Conservation (phyloP, 2,113 vertebrate species). For the Rhabdornis inornatus region DNA sequence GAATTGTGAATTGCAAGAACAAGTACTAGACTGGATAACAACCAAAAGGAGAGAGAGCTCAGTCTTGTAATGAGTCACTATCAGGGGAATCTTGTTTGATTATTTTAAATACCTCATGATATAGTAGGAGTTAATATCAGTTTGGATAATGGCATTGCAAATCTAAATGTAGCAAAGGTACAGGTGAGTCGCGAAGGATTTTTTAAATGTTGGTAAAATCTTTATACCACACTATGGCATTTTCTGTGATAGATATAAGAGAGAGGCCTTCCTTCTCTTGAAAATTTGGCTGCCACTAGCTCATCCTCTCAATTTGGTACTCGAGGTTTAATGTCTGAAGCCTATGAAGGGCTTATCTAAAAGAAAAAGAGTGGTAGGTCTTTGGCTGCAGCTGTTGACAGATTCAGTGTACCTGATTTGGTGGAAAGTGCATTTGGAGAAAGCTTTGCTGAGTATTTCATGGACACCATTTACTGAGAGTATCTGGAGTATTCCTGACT, state of each 20-base stretch:
- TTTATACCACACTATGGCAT: neutral
- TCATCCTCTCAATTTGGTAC: neutral
- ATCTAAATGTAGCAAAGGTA: neutral
- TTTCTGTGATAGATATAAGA: neutral
- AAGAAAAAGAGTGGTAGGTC: neutral
- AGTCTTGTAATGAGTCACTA: neutral
- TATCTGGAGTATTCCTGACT: neutral
- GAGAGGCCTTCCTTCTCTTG: neutral
- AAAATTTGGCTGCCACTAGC: neutral
- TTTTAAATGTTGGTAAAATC: neutral
- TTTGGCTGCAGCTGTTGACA: neutral
- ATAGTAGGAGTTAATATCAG: neutral
- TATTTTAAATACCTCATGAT: neutral
- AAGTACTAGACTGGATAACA: neutral
- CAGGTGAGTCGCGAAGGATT: neutral
- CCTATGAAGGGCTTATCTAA: neutral
- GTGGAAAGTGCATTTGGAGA: neutral
- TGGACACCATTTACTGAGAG: neutral
- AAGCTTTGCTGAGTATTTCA: neutral
- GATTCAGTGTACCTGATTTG: neutral
- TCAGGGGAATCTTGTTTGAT: neutral
- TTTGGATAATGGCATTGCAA: neutral
- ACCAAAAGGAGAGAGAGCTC: neutral
- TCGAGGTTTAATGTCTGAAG: neutral
- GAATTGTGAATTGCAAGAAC: neutral